Evolutionary conservation across 2,888 invertebrate genomes (phyloP).

Genomic region (Amiota communis): DNA sequence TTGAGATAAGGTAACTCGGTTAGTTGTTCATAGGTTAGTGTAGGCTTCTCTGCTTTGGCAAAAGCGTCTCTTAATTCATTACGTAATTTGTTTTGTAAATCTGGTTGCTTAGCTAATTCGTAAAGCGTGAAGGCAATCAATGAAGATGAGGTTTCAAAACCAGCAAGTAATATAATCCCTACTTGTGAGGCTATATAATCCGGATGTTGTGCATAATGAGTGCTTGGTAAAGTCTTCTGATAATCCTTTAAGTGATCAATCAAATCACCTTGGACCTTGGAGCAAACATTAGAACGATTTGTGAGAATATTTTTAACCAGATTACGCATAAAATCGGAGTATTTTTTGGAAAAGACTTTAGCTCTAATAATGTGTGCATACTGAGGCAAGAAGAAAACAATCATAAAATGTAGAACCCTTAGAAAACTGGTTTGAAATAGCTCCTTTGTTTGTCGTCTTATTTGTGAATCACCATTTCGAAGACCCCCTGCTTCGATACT

Average conservation of each 20-base stretch:
- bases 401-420: constrained; percentile 59
- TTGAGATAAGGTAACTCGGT: constrained; percentile 71
- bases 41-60: constrained; percentile 32
- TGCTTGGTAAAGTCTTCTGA: constrained; percentile 43
- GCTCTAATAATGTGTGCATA: constrained; percentile 51
- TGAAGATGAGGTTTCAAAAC: constrained; percentile 71
- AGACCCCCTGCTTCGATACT: constrained; percentile 61
- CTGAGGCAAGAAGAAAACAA: constrained; percentile 63
- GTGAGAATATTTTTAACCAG: constrained; percentile 48
- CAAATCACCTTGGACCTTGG: constrained; percentile 67
- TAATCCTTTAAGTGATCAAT: constrained; percentile 73
- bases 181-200: constrained; percentile 68
- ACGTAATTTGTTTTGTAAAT: constrained; percentile 69
- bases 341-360: constrained; percentile 60
- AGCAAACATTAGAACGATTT: constrained; percentile 35
- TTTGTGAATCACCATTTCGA: constrained; percentile 50
- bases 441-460: constrained; percentile 54
- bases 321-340: constrained; percentile 67
- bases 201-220: constrained; percentile 52
- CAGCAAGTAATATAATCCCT: constrained; percentile 67
- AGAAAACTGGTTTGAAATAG: constrained; percentile 54
- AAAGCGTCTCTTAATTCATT: constrained; percentile 68
- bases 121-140: constrained; percentile 72
- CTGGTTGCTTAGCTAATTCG: constrained; percentile 70
- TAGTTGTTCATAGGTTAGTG: constrained; percentile 69